Conservation (phyloP, 2,113 vertebrate genomes). For the Oreochromis aureus region DNA sequence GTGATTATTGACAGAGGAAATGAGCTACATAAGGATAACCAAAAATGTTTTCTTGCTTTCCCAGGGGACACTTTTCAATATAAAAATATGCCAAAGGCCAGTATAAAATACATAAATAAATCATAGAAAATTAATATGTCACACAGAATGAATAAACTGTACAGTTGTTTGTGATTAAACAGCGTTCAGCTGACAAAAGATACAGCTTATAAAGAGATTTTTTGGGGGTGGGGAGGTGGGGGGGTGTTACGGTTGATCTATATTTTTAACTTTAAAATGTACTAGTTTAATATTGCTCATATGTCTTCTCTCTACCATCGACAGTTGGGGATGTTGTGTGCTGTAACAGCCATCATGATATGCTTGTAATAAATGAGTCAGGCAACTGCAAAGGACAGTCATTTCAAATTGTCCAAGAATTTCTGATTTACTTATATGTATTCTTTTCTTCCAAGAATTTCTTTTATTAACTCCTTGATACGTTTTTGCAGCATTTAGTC, state of each 20-base stretch:
- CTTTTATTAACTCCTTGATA: not conserved
- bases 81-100: not conserved
- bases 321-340: not conserved
- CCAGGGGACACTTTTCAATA: not conserved
- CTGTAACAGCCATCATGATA: not conserved
- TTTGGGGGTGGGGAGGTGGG: not conserved
- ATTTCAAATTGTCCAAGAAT: not conserved
- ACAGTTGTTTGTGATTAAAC: not conserved
- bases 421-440: rapidly evolving
- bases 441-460: not conserved
- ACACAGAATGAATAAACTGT: not conserved
- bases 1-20: not conserved
- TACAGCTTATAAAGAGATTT: not conserved
- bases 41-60: not conserved
- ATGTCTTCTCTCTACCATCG: not conserved
- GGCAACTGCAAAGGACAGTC: not conserved
- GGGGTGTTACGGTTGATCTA: not conserved
- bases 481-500: not conserved
- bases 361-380: not conserved
- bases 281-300: not conserved
- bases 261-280: not conserved
- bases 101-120: not conserved
- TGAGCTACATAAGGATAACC: not conserved
- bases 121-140: not conserved
- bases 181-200: not conserved